A percentile compares a stretch with the other conserved stretches of the same genome.
Evolutionary conservation across 35 echinoderm and acorn worm species (phyloP).

Genomic region (Heliocidaris tuberculata): DNA sequence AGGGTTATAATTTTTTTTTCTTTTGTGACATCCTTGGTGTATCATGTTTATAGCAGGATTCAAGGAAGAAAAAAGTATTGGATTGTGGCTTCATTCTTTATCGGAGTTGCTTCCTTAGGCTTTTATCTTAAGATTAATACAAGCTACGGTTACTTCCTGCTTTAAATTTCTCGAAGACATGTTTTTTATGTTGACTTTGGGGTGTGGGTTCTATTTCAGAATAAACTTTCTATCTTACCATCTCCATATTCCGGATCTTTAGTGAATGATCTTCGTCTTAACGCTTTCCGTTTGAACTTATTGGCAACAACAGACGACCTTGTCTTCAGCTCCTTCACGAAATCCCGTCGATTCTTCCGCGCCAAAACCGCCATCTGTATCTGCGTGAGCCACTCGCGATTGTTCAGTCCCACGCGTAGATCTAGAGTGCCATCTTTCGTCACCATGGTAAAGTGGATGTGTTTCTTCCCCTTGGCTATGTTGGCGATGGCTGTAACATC

Average conservation of each 20-base stretch:
- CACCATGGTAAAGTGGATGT: conserved; percentile 78
- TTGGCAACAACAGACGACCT: conserved; percentile 81
- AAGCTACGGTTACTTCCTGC: too few species aligned
- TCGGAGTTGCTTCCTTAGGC: too few species aligned
- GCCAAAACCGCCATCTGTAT: conserved; percentile 82
- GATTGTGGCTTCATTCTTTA: too few species aligned
- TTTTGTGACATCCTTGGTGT: too few species aligned
- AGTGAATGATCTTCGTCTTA: conserved; percentile 68
- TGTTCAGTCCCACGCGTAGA: conserved; percentile 57
- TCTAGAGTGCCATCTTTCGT: conserved; percentile 82
- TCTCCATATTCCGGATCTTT: conserved; percentile 88
- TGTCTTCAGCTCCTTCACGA: conserved; percentile 79
- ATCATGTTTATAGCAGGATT: too few species aligned
- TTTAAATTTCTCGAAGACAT: too few species aligned
- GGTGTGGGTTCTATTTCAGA: too few species aligned
- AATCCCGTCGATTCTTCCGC: conserved; percentile 60
- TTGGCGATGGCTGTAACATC: conserved; percentile 84
- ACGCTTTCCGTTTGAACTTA: conserved; percentile 69
- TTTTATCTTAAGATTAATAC: too few species aligned
- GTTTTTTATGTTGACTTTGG: too few species aligned
- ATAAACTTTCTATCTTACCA: conserved; percentile 46
- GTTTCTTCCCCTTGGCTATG: conserved; percentile 68
- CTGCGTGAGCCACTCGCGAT: conserved; percentile 85
- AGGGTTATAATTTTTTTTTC: too few species aligned
- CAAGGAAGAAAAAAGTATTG: too few species aligned